Base-by-base conservation (phyloP, 2,797 vertebrate species). In the Poecilia picta region DNA sequence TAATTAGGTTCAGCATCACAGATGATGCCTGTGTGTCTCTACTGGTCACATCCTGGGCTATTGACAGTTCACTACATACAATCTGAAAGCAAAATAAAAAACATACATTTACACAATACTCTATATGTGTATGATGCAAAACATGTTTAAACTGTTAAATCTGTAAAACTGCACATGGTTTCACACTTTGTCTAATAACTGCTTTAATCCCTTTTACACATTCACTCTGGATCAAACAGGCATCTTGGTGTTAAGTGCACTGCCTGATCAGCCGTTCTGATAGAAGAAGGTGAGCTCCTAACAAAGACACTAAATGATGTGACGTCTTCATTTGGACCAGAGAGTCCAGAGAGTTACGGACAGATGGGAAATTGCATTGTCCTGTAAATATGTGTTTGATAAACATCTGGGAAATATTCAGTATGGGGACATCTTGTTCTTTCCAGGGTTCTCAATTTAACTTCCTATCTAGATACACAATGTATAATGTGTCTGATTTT, bases 391-490 rank as follows among this genome's bases (percentile, higher is more conserved):
- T 39, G 7, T 0, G 0, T 66, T 66, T 33, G 75, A 39, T 28
- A 73, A 77, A 64, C 74, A 66, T 79, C 47, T 80, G 64, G 72
- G 72, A 28, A 15, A 47, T 31, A 45, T 8, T 77, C 53, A 57
- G 31, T 74, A 66, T 43, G 72, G 66, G 76, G 55, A 81, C 31
- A 16, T 78, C 55, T 49, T 20, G 73, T 71, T 71, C 62, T 73
- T 51, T 82, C 57, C 57, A 31, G 25, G 79, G 74, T 46, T 55
- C 43, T 68, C 20, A 53, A 64, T 77, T 47, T 78, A 43, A 86
- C 79, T 49, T 43, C 59, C 28, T 76, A 25, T 1, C n/a, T 75
- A 45, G 31, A 70, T 46, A 36, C 1, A 23, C 57, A 62, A n/a
- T 57, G 20, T 47, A 64, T 75, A 66, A 66, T 64, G 53, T 39